Evolutionary conservation across 1,140 invertebrate species (phyloP).

Genomic region (Chrysoperla carnea): DNA sequence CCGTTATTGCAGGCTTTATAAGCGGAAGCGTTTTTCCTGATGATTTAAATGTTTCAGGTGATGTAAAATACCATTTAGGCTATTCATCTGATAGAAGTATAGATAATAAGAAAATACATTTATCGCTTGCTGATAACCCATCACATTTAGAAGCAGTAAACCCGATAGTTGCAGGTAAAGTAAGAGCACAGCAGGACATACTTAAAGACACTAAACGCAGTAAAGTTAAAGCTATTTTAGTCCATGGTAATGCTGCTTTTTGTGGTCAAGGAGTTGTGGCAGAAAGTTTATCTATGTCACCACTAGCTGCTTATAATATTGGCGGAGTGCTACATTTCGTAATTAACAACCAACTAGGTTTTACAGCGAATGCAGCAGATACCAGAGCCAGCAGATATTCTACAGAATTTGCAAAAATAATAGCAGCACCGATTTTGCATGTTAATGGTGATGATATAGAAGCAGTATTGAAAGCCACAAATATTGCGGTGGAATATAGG

Average conservation of each 20-base stretch:
- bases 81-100: constrained; percentile 29
- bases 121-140: constrained; percentile 56
- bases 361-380: constrained; percentile 10
- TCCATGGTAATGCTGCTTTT: constrained; percentile 50
- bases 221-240: constrained; percentile 17
- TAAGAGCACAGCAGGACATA: constrained; percentile 52
- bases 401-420: too few relatives aligned
- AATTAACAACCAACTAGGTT: constrained; percentile 50
- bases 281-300: constrained; percentile 39
- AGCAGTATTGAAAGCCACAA: constrained; percentile 30
- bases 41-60: constrained; percentile 31
- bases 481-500: constrained; percentile 34
- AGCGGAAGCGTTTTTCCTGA: not conserved
- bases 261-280: constrained; percentile 37
- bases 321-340: constrained; percentile 47
- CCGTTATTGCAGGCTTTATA: not conserved
- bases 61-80: constrained; percentile 69
- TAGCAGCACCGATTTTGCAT: constrained; percentile 37
- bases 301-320: constrained; percentile 32
- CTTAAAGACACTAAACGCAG: too few relatives aligned
- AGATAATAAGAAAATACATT: constrained; percentile 45
- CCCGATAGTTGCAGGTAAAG: constrained; percentile 51
- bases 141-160: constrained; percentile 63
- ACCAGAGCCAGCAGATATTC: too few relatives aligned
- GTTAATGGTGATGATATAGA: constrained; percentile 42